A percentile compares a stretch with the other conserved stretches of the same genome.
phyloP scores from a whole-genome alignment of 2,888 invertebrate genomes.

The Melipona beecheii region DNA sequence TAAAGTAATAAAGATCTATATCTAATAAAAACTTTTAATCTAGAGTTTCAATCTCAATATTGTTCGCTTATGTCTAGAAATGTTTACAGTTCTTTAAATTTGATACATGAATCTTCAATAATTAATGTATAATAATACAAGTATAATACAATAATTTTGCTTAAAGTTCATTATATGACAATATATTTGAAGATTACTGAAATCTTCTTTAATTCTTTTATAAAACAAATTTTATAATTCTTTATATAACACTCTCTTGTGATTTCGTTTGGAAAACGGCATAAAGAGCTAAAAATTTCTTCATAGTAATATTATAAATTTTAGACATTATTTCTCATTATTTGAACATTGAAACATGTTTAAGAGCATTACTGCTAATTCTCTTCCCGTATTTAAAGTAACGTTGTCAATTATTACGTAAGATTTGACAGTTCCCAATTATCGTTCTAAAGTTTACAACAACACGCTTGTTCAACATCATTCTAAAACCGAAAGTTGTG shows the following conservation, averaged over 20 bases:
- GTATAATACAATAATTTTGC: no score
- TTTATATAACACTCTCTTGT: not conserved
- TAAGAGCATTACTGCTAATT: not conserved
- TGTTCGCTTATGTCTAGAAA: no score
- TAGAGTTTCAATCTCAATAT: no score
- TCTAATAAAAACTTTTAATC: no score
- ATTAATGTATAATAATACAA: no score
- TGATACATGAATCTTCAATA: no score
- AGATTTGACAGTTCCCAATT: not conserved
- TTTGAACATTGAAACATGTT: not conserved
- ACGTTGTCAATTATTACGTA: not conserved
- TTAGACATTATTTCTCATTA: not conserved
- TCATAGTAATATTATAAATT: not conserved
- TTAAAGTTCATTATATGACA: no score
- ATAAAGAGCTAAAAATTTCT: not conserved
- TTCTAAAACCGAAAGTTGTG: not conserved
- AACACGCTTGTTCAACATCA: not conserved
- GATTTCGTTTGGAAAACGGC: not conserved
- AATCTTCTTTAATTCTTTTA: no score
- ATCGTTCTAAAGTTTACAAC: not conserved
- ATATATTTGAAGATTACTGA: no score
- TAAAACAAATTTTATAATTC: not conserved
- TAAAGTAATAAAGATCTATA: no score
- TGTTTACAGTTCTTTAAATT: no score
- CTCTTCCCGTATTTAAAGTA: not conserved